Conservation (phyloP, 2,888 invertebrate genomes). For the Pseudoips prasinana region DNA sequence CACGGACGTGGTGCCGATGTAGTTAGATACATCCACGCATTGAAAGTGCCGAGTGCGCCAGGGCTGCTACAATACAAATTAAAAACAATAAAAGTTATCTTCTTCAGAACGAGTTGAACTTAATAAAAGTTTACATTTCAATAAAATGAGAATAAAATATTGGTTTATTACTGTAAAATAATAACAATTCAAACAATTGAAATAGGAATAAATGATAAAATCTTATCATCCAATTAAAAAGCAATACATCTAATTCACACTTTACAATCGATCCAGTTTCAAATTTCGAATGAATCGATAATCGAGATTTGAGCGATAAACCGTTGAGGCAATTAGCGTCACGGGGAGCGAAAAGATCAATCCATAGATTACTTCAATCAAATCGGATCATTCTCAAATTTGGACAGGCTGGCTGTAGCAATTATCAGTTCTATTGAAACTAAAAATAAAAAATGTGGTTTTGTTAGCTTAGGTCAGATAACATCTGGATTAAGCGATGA, state of each 20-base stretch:
- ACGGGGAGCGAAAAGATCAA: constrained; percentile 58
- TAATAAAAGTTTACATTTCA: too few relatives aligned
- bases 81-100: too few relatives aligned
- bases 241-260: constrained; percentile 29
- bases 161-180: too few relatives aligned
- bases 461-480: too few relatives aligned
- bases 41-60: too few relatives aligned
- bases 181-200: too few relatives aligned
- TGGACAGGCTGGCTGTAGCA: constrained; percentile 31
- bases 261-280: constrained; percentile 14
- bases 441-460: background rate
- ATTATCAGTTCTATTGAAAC: constrained; percentile 13
- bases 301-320: constrained; percentile 52
- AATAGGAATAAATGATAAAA: background rate
- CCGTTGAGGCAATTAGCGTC: constrained; percentile 67
- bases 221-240: constrained; percentile 17
- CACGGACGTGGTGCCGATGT: too few relatives aligned
- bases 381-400: constrained; percentile 45
- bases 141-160: too few relatives aligned
- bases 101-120: too few relatives aligned
- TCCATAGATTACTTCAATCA: constrained; percentile 59
- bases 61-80: too few relatives aligned
- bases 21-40: too few relatives aligned
- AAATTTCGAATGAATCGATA: constrained; percentile 41
- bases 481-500: too few relatives aligned